Conservation (phyloP, 2,888 invertebrate species). For the Thereva nobilitata region DNA sequence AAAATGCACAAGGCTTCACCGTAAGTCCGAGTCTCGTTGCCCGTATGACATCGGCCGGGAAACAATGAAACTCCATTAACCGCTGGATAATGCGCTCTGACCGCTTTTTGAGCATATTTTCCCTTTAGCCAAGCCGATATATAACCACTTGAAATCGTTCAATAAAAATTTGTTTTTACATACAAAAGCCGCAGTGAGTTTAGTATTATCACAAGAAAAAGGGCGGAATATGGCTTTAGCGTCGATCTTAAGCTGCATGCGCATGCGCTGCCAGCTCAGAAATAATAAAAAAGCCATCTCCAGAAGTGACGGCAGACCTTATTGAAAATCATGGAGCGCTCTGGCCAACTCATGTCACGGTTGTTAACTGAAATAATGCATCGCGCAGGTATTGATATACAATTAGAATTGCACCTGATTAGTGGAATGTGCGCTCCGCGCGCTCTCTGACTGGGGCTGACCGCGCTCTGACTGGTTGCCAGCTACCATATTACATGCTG, state of each 20-base stretch:
- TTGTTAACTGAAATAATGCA: constrained; percentile 14
- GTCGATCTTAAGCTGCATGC: neutral
- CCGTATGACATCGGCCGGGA: constrained; percentile 23
- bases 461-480: neutral
- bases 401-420: constrained; percentile 32
- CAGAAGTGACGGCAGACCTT: neutral
- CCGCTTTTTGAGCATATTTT: constrained; percentile 13
- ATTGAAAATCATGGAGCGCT: constrained; percentile 1
- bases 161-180: constrained; percentile 22
- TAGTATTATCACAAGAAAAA: constrained; percentile 16
- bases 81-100: constrained; percentile 11
- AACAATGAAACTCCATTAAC: constrained; percentile 27
- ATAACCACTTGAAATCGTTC: constrained; percentile 16
- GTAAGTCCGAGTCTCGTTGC: too few relatives aligned
- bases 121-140: constrained; percentile 1
- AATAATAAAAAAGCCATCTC: too few relatives aligned
- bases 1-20: constrained; percentile 2
- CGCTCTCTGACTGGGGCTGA: neutral
- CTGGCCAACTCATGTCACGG: neutral
- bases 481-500: too few relatives aligned
- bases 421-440: constrained; percentile 14
- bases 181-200: constrained; percentile 8
- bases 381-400: constrained; percentile 17
- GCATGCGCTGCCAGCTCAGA: too few relatives aligned
- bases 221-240: constrained; percentile 8